Base-by-base conservation (phyloP, 1,140 invertebrate genomes). In the Caenorhabditis tropicalis region DNA sequence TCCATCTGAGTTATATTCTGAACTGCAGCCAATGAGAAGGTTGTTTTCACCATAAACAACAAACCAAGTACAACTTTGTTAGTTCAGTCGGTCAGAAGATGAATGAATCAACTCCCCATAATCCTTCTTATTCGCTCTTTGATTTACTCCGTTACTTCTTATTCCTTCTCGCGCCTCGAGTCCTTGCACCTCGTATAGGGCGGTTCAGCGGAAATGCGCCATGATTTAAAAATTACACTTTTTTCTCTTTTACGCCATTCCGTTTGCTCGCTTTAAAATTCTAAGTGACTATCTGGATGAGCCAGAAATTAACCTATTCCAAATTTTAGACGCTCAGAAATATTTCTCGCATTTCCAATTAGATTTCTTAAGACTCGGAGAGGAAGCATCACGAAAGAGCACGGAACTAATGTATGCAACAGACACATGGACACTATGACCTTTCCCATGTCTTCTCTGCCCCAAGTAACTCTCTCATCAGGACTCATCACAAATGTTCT, bases 161-260 rank as follows among this genome's bases (percentile, higher is more conserved):
- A 9, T 65, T n/a, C 16, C 31, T 65, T 36, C 12, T 36, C 12
- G 27, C 19, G 0, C 58, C 19, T 65, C 49, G n/a, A n/a, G 15
- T 46, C 43, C 19, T 46, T 46, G 43, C 15, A 51, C 49, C 15
- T 16, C 49, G 36, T 12, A 74, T 12, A 74, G 6, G 12, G 58
- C 65, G 43, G 24, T 43, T 43, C n/a, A 74, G 21, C 33, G 65
- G 65, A 74, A 74, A 74, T 74, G 65, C 43, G 43, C 36, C 65
- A 43, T 74, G 65, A 36, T 74, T 74, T 74, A n/a, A 24, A 7
- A 74, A 27, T 27, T 56, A 10, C 53, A 27, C 21, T 12, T 27
- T 10, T 56, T 15, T 56, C 53, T 12, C 9, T 27, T 27, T 27
- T 51, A 7, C 21, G 19, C 49, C 49, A 16, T 16, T 12, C 43